A percentile compares a stretch with the other conserved stretches of the same genome.
Conservation (phyloP, 2,888 invertebrate genomes). For the Clostera curtula region DNA sequence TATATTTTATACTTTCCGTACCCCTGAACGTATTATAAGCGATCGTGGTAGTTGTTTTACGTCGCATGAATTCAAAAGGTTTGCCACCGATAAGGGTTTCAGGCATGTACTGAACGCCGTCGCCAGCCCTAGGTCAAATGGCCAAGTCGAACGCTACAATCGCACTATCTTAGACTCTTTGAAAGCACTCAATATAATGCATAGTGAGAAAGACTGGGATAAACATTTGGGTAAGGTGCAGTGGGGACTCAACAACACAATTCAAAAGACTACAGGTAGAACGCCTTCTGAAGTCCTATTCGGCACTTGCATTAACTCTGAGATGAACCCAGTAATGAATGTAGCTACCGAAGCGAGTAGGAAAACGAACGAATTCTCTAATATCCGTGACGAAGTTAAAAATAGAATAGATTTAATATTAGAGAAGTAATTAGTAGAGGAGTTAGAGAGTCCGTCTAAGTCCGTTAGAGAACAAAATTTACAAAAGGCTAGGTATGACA, state of each 20-base stretch:
- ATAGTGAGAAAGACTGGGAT: conserved; percentile 3
- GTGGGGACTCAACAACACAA: conserved; percentile 1
- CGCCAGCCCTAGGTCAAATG: conserved; percentile 1
- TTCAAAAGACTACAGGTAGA: conserved; percentile 1
- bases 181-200: conserved; percentile 2
- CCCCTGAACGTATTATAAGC: conserved; percentile 1
- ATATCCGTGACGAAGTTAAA: no score
- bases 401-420: no score
- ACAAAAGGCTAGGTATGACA: no score
- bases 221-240: no score
- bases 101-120: conserved; percentile 2
- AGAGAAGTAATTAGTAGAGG: no score
- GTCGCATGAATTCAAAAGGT: neutral
- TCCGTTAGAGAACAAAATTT: no score
- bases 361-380: no score
- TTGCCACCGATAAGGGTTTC: neutral
- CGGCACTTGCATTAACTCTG: neutral
- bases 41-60: conserved; percentile 1
- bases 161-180: conserved; percentile 1
- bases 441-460: no score
- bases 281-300: conserved; percentile 1
- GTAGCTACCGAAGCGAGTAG: no score
- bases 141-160: no score
- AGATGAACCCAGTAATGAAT: no score
- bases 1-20: neutral